Conservation (phyloP, 2,888 invertebrate genomes). For the Melieria omissa region DNA sequence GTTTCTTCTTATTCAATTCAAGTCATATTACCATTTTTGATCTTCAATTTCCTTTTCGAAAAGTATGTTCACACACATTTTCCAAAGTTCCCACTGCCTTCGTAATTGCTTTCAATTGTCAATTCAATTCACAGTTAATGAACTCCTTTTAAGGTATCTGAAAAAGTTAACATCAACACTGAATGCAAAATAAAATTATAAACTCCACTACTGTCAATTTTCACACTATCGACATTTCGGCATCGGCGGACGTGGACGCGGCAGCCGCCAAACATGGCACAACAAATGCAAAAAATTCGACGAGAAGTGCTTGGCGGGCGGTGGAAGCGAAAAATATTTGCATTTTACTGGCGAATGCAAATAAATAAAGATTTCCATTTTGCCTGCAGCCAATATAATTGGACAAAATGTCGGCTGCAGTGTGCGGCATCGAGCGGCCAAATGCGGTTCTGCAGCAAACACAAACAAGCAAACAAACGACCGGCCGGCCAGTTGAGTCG, state of each 20-base stretch:
- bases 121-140: constrained; percentile 33
- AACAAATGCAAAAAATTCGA: constrained; percentile 11
- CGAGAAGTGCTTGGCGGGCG: not conserved
- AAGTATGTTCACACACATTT: too few relatives aligned
- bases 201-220: constrained; percentile 45
- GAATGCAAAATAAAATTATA: constrained; percentile 41
- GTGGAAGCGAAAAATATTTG: constrained; percentile 18
- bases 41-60: too few relatives aligned
- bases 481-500: too few relatives aligned
- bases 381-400: constrained; percentile 33
- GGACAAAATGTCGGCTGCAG: constrained; percentile 30
- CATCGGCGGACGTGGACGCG: constrained; percentile 41
- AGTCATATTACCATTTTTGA: too few relatives aligned
- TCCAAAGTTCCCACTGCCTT: too few relatives aligned
- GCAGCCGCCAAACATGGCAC: constrained; percentile 31
- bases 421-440: too few relatives aligned
- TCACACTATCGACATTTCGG: constrained; percentile 44
- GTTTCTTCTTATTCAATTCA: too few relatives aligned
- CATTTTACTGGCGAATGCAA: constrained; percentile 23
- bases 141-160: constrained; percentile 34
- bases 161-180: constrained; percentile 22
- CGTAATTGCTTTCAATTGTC: constrained; percentile 10
- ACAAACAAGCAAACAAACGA: not conserved
- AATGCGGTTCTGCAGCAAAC: not conserved
- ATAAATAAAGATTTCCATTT: constrained; percentile 35